These are phyloP conservation scores for Botia almorhae DNA, from an alignment of 2,797 vertebrate species.

Conservation along the genomic window DNA sequence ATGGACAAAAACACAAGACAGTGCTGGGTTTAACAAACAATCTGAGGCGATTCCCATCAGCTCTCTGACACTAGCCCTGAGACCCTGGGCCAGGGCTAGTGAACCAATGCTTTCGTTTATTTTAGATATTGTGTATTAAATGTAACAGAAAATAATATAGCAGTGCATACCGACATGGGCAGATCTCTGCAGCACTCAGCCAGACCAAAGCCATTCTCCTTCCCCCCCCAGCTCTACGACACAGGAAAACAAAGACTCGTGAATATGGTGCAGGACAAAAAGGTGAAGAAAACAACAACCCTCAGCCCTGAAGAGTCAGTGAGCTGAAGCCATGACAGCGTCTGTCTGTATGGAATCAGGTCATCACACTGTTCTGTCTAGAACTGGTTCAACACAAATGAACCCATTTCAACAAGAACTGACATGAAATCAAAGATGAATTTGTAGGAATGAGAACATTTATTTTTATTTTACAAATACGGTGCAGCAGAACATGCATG, in stretches of 20 bases:
- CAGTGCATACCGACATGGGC: constrained; percentile 85
- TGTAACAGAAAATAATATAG: not conserved
- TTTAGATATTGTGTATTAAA: too few species aligned
- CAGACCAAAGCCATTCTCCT: constrained; percentile 94
- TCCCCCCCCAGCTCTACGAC: constrained; percentile 93
- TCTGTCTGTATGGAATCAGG: constrained; percentile 17
- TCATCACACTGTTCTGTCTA: constrained; percentile 5
- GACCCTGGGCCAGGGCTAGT: too few species aligned
- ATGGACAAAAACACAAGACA: not conserved
- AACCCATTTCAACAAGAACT: not conserved
- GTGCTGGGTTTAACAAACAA: not conserved
- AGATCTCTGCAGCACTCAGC: constrained; percentile 96
- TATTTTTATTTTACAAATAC: too few species aligned
- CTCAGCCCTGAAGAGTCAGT: constrained; percentile 59
- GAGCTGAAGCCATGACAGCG: constrained; percentile 25
- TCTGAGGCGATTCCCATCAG: too few species aligned
- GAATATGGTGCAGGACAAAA: constrained; percentile 52
- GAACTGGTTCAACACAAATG: not conserved
- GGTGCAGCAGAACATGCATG: not conserved
- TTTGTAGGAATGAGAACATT: not conserved
- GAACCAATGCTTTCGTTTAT: too few species aligned
- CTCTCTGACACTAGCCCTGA: not conserved
- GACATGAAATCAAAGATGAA: constrained; percentile 1
- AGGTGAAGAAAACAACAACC: constrained; percentile 43
- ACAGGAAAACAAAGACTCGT: constrained; percentile 9